A percentile compares a stretch with the other conserved stretches of the same genome.
Evolutionary conservation across 2,888 invertebrate genomes (phyloP).

Genomic region (Spodoptera littoralis): DNA sequence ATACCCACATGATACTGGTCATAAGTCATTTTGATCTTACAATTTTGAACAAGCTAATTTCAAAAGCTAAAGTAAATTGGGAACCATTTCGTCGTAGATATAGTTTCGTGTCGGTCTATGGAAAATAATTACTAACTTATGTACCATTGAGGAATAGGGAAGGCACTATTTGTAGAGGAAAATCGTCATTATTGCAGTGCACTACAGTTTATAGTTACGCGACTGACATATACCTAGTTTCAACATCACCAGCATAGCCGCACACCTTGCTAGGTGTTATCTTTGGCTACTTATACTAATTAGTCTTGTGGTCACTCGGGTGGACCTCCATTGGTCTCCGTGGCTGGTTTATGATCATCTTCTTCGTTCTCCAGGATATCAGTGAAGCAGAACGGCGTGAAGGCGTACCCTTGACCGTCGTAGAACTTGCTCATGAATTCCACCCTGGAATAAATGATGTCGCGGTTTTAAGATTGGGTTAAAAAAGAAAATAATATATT

Average conservation of each 20-base stretch:
- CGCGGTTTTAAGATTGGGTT: too few species aligned
- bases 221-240: slow-evolving; percentile 30
- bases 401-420: slow-evolving; percentile 92
- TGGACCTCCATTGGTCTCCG: slow-evolving; percentile 69
- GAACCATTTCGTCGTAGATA: too few species aligned
- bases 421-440: slow-evolving; percentile 99
- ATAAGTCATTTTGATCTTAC: too few species aligned
- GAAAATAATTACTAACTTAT: too few species aligned
- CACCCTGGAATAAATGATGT: slow-evolving; percentile 91
- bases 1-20: too few species aligned
- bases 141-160: too few species aligned
- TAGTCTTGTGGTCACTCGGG: slow-evolving; percentile 71
- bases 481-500: too few species aligned
- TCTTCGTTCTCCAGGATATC: slow-evolving; percentile 86
- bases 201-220: neutral
- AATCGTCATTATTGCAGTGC: neutral
- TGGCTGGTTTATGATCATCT: slow-evolving; percentile 69
- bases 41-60: too few species aligned
- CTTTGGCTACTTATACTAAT: slow-evolving; percentile 43
- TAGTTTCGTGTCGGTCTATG: too few species aligned
- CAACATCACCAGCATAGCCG: slow-evolving; percentile 45
- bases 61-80: too few species aligned
- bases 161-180: too few species aligned
- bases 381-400: slow-evolving; percentile 93
- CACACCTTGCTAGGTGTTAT: slow-evolving; percentile 36